Evolutionary conservation across 2,113 vertebrate species (phyloP).

Genomic region (Rhegmatorhina hoffmannsi): DNA sequence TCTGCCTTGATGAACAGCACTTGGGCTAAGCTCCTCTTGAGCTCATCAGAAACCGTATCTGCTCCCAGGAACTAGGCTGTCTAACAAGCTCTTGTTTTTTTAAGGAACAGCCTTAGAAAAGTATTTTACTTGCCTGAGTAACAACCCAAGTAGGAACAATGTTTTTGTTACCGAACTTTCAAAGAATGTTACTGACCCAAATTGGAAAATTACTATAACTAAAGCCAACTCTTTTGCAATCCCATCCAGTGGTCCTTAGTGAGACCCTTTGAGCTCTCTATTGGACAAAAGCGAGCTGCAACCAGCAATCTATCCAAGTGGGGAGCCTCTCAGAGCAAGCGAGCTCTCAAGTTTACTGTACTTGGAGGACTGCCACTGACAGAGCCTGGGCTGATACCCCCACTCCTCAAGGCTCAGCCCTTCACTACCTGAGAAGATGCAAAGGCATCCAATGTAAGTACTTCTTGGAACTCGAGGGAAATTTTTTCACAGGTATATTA

Average conservation of each 20-base stretch:
- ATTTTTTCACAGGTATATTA: background rate
- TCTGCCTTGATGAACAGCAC: background rate
- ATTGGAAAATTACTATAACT: background rate
- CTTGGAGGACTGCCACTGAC: fast-evolving
- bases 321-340: background rate
- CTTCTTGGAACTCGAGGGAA: background rate
- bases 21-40: background rate
- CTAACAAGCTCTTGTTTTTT: background rate
- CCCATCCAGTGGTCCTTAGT: background rate
- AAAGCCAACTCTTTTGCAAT: background rate
- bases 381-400: background rate
- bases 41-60: background rate
- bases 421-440: too few species aligned
- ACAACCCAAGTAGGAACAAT: too few species aligned
- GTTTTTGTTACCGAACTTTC: background rate
- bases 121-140: background rate
- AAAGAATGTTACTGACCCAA: background rate
- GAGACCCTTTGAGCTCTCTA: background rate
- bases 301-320: background rate
- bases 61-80: background rate
- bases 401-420: background rate
- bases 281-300: fast-evolving
- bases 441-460: background rate
- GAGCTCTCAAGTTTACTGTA: background rate
- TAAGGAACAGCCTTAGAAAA: background rate